A percentile compares a stretch with the other conserved stretches of the same genome.
Evolutionary conservation across 2,888 invertebrate species (phyloP).

Genomic region (Frankliniella intonsa): DNA sequence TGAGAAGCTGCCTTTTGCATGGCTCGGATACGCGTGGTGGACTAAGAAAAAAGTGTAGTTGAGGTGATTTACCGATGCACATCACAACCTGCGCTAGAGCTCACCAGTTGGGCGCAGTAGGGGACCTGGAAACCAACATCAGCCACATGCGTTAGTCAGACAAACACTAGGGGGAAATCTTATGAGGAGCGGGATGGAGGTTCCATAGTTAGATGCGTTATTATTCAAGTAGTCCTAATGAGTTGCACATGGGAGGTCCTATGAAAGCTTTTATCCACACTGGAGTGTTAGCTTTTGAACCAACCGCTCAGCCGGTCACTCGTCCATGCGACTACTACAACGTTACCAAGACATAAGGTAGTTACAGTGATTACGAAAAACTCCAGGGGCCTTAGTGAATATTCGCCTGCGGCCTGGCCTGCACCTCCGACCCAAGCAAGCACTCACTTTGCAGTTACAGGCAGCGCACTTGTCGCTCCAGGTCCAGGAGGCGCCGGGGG

Average conservation of each 20-base stretch:
- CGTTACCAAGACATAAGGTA: too few species aligned
- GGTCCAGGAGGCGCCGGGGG: constrained; percentile 46
- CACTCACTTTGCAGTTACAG: constrained; percentile 68
- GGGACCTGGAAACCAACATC: constrained; percentile 63
- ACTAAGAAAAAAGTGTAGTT: constrained; percentile 50
- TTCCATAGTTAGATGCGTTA: background rate
- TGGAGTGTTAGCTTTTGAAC: too few species aligned
- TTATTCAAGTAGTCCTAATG: background rate
- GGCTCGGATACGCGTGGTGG: constrained; percentile 27
- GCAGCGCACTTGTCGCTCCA: constrained; percentile 59
- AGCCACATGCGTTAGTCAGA: constrained; percentile 29
- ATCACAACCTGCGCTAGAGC: constrained; percentile 86
- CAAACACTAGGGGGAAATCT: background rate
- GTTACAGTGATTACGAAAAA: too few species aligned
- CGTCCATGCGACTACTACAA: too few species aligned
- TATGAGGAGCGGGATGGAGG: background rate
- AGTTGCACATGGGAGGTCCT: background rate
- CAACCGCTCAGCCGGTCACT: too few species aligned
- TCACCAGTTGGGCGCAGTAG: constrained; percentile 91
- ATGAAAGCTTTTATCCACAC: too few species aligned
- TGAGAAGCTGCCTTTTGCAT: background rate
- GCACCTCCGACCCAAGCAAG: constrained; percentile 11
- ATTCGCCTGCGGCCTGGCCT: background rate
- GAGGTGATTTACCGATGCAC: constrained; percentile 72
- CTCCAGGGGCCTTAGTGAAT: too few species aligned